Conservation (phyloP, 2,113 vertebrate genomes). For the Rhynchopsitta pachyrhyncha region DNA sequence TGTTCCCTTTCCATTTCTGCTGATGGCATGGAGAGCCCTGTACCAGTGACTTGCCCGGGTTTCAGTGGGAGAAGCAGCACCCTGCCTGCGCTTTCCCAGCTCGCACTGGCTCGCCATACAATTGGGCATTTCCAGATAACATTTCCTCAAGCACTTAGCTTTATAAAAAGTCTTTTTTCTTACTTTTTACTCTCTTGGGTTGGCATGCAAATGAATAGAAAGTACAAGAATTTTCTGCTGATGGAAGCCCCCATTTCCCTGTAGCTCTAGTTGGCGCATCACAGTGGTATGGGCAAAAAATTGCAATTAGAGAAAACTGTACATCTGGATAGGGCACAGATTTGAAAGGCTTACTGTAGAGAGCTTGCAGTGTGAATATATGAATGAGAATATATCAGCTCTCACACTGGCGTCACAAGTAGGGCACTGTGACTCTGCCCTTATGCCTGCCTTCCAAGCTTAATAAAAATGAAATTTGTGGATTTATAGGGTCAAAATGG, state of each 20-base stretch:
- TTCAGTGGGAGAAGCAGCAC: fast-evolving
- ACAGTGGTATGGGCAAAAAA: neutral
- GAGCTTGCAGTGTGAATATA: neutral
- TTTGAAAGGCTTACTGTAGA: neutral
- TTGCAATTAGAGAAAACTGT: fast-evolving
- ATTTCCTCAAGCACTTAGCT: neutral
- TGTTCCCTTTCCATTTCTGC: neutral
- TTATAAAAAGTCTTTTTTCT: neutral
- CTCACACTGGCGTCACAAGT: neutral
- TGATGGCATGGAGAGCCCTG: fast-evolving
- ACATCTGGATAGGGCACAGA: neutral
- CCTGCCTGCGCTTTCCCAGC: neutral
- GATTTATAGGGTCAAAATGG: neutral
- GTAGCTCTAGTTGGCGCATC: neutral
- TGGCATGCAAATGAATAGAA: neutral
- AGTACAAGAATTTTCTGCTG: neutral
- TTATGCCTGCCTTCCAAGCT: neutral
- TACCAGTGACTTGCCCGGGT: neutral
- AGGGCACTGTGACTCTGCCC: neutral
- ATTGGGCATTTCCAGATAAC: neutral
- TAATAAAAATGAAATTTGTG: neutral
- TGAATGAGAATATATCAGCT: neutral
- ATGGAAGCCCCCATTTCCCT: fast-evolving
- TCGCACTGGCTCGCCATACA: neutral
- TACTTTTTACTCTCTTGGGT: neutral